Percentiles rank a stretch among this genome's conserved stretches.
Evolutionary conservation across 2,113 vertebrate species (phyloP).

Genomic region (Recurvirostra avosetta): DNA sequence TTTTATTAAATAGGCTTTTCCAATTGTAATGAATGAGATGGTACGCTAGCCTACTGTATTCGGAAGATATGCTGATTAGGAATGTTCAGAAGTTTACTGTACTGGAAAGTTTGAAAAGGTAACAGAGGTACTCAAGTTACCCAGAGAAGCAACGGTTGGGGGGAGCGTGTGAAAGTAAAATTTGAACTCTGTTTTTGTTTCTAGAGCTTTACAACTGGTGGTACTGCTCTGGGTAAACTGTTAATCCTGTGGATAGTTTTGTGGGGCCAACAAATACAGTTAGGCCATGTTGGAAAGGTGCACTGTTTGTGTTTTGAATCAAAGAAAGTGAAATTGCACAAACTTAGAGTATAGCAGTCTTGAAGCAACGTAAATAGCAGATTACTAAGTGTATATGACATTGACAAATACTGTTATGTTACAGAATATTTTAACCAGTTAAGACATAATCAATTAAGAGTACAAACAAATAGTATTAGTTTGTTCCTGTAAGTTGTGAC

Average conservation of each 20-base stretch:
- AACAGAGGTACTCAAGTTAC: not conserved
- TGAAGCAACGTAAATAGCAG: too few species aligned
- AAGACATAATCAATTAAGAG: not conserved
- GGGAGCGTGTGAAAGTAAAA: not conserved
- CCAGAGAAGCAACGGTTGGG: not conserved
- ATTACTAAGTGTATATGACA: not conserved
- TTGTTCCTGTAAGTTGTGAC: not conserved
- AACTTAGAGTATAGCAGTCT: not conserved
- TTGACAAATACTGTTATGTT: not conserved
- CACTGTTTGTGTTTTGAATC: not conserved
- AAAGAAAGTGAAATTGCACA: not conserved
- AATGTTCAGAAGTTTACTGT: not conserved
- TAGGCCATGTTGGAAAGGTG: not conserved
- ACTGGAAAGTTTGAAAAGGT: not conserved
- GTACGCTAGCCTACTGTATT: not conserved
- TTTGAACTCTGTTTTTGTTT: not conserved
- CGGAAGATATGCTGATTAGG: not conserved
- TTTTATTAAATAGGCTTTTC: not conserved
- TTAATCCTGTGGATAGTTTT: not conserved
- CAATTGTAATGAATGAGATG: not conserved
- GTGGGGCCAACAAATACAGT: not conserved
- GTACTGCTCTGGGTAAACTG: not conserved
- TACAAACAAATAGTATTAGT: not conserved
- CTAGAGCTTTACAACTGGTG: not conserved
- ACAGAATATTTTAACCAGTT: not conserved